Evolutionary conservation across 2,797 vertebrate genomes (phyloP).

Genomic region (Cuculus canorus): DNA sequence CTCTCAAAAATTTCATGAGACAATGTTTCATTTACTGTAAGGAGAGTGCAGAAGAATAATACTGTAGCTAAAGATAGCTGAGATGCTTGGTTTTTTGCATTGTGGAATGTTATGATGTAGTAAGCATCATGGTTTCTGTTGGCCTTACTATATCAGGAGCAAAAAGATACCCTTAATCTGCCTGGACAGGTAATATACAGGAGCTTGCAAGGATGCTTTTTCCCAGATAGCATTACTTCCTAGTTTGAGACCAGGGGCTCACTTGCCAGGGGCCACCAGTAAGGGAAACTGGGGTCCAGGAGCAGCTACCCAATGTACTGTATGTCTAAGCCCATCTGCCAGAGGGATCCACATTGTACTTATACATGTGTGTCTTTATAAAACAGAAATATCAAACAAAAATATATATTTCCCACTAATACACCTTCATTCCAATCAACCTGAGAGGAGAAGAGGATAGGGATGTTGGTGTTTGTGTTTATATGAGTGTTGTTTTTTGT

Average conservation of each 20-base stretch:
- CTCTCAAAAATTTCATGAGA: slow-evolving; percentile 63
- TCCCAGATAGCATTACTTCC: neutral
- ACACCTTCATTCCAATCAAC: neutral
- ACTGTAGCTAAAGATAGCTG: neutral
- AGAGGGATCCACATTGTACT: neutral
- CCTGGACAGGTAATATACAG: neutral
- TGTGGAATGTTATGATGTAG: neutral
- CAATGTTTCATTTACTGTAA: slow-evolving; percentile 22
- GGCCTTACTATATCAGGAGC: neutral
- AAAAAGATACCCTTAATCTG: neutral
- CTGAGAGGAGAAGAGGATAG: neutral
- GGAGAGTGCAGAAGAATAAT: neutral
- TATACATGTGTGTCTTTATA: too few species aligned
- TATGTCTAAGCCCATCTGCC: neutral
- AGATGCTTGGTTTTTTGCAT: neutral
- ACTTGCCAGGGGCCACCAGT: neutral
- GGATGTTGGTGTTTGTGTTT: neutral
- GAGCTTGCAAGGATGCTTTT: neutral
- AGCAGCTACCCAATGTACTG: neutral
- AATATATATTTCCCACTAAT: neutral
- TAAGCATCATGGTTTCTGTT: neutral
- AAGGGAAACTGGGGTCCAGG: neutral
- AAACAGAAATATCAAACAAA: too few species aligned
- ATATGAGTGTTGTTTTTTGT: neutral
- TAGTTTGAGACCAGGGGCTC: neutral